These are phyloP conservation scores for Phalacrocorax carbo DNA, from an alignment of 2,113 vertebrate species.

Conservation along the genomic window DNA sequence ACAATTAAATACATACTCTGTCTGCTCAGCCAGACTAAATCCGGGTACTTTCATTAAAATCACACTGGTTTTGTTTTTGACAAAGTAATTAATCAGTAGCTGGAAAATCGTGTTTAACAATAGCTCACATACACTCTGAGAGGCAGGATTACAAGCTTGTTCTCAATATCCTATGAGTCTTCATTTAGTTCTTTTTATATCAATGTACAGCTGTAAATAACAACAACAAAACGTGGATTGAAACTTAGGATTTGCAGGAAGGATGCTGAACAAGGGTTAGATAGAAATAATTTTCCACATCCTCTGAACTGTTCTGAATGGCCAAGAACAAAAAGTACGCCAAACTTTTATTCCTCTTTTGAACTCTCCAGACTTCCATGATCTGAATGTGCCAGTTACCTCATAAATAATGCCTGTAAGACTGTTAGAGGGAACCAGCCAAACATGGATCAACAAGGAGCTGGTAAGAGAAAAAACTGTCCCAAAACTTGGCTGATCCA, in stretches of 20 bases:
- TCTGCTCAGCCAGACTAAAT: not conserved
- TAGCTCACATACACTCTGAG: not conserved
- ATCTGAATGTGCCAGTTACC: not conserved
- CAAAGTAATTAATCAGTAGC: conserved; percentile 7
- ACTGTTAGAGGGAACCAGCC: not conserved
- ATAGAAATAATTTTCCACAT: conserved; percentile 15
- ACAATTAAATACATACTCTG: not conserved
- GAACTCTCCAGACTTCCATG: not conserved
- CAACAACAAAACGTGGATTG: conserved; percentile 24
- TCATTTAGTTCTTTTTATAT: conserved; percentile 31
- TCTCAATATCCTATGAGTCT: not conserved
- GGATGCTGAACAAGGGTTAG: not conserved
- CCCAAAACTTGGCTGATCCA: not conserved
- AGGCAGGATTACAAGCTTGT: not conserved
- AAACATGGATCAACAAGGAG: not conserved
- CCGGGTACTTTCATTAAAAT: not conserved
- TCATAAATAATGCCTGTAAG: not conserved
- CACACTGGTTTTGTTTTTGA: not conserved
- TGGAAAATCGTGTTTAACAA: not conserved
- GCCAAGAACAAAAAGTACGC: not conserved
- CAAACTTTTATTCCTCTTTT: not conserved
- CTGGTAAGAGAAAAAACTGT: not conserved
- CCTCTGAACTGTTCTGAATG: not conserved
- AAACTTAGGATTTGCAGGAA: not conserved
- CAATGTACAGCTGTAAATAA: not conserved